phyloP scores from a whole-genome alignment of 2,888 invertebrate species.

The Pandemis cinnamomeana region DNA sequence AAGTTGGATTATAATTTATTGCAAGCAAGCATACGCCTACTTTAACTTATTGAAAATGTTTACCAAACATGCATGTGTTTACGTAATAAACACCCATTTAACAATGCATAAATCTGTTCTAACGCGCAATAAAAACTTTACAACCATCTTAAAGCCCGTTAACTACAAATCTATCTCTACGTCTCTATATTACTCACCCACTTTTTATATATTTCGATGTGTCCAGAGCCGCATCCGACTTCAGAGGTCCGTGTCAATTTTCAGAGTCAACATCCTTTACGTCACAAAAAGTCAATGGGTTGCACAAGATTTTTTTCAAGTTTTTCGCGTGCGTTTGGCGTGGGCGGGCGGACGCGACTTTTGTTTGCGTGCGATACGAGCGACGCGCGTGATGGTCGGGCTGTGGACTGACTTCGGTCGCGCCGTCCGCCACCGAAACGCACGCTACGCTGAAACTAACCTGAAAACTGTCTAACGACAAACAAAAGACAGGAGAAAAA shows the following conservation, averaged over 20 bases:
- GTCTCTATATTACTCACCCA: constrained; percentile 68
- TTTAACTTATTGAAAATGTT: constrained; percentile 19
- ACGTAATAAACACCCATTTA: constrained; percentile 31
- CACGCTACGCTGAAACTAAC: constrained; percentile 26
- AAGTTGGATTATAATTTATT: not conserved
- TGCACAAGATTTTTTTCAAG: constrained; percentile 18
- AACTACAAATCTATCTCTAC: constrained; percentile 27
- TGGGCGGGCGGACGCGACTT: constrained; percentile 58
- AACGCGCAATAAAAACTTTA: constrained; percentile 48
- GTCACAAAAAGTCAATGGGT: constrained; percentile 42
- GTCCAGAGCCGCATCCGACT: constrained; percentile 46
- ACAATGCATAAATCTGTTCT: constrained; percentile 44
- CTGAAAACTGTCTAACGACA: constrained; percentile 19
- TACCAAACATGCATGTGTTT: constrained; percentile 33
- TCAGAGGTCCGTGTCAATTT: constrained; percentile 49
- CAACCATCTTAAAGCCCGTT: constrained; percentile 39
- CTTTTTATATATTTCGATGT: constrained; percentile 66
- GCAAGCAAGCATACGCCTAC: not conserved
- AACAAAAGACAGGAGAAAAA: not conserved
- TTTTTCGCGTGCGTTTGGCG: constrained; percentile 43
- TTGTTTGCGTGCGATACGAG: constrained; percentile 53
- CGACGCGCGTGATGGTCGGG: constrained; percentile 56
- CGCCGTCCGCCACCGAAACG: constrained; percentile 10
- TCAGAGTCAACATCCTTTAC: constrained; percentile 52
- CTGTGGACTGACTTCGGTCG: constrained; percentile 59